Conservation (phyloP, 2,888 invertebrate species). For the Synergus itoensis region DNA sequence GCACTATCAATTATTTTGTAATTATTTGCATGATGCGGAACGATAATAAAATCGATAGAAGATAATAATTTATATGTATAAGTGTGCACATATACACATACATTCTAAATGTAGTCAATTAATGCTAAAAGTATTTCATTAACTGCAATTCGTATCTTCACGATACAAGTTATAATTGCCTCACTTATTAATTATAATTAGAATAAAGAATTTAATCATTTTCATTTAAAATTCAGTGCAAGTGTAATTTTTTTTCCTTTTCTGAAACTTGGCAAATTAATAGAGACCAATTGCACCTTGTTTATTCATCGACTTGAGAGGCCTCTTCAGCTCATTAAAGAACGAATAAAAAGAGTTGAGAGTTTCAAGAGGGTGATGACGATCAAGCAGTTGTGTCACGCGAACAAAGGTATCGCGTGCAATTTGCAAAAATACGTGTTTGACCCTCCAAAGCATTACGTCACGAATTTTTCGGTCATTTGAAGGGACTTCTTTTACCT, state of each 20-base stretch:
- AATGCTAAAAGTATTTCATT: slow-evolving; percentile 1
- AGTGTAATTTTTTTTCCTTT: not conserved
- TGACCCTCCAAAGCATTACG: not conserved
- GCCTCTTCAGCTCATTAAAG: slow-evolving; percentile 10
- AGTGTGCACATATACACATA: too few relatives aligned
- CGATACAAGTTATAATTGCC: not conserved
- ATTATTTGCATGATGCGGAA: slow-evolving; percentile 24
- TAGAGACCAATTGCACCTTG: not conserved
- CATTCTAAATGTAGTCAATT: not conserved
- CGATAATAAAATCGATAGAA: not conserved
- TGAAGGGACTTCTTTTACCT: not conserved
- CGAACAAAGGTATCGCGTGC: slow-evolving; percentile 59
- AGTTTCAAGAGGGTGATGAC: slow-evolving; percentile 39
- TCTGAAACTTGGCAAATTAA: not conserved
- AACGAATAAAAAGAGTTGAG: slow-evolving; percentile 17
- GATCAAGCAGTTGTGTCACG: slow-evolving; percentile 59
- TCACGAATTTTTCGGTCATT: slow-evolving; percentile 10
- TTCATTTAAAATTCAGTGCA: not conserved
- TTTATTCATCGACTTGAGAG: not conserved
- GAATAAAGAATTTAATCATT: not conserved
- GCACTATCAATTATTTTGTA: slow-evolving; percentile 25
- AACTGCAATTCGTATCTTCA: not conserved
- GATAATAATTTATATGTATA: too few relatives aligned
- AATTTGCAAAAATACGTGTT: slow-evolving; percentile 25
- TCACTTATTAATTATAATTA: not conserved